phyloP scores from a whole-genome alignment of 2,797 vertebrate genomes.

The Dryobates pubescens region DNA sequence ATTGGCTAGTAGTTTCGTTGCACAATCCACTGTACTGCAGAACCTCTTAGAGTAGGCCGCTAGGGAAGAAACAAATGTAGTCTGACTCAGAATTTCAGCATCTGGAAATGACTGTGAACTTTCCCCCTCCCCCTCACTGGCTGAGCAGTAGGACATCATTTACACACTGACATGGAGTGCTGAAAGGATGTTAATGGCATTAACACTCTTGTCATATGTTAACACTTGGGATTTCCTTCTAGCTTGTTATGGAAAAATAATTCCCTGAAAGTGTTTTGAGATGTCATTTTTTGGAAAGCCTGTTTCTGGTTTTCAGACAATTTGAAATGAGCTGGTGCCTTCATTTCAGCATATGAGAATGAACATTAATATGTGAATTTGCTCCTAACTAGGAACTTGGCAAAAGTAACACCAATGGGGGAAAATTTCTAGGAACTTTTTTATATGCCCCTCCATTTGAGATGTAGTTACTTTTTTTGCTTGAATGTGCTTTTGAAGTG shows the following conservation, averaged over 20 bases:
- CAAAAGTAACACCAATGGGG: not conserved
- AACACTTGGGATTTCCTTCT: conserved; percentile 50
- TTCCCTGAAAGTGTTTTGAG: not conserved
- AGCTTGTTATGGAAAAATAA: not conserved
- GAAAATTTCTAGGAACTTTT: not conserved
- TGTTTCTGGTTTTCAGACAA: conserved; percentile 5
- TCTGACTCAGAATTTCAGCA: not conserved
- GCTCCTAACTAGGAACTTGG: not conserved
- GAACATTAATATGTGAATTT: not conserved
- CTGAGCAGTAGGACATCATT: conserved; percentile 54
- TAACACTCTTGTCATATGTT: conserved; percentile 59
- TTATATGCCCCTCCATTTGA: not conserved
- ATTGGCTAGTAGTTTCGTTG: not conserved
- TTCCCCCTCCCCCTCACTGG: not conserved
- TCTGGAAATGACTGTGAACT: conserved; percentile 39
- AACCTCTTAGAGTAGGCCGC: not conserved
- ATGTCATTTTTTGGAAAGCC: not conserved
- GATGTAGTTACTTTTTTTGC: not conserved
- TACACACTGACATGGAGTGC: conserved; percentile 22
- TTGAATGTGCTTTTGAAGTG: not conserved
- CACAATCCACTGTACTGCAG: conserved; percentile 1
- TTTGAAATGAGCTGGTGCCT: not conserved
- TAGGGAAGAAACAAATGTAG: not conserved
- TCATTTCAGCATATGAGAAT: not conserved
- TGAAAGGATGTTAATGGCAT: conserved; percentile 59